phyloP scores from a whole-genome alignment of 1,140 invertebrate species.

The Temnothorax nylanderi region DNA sequence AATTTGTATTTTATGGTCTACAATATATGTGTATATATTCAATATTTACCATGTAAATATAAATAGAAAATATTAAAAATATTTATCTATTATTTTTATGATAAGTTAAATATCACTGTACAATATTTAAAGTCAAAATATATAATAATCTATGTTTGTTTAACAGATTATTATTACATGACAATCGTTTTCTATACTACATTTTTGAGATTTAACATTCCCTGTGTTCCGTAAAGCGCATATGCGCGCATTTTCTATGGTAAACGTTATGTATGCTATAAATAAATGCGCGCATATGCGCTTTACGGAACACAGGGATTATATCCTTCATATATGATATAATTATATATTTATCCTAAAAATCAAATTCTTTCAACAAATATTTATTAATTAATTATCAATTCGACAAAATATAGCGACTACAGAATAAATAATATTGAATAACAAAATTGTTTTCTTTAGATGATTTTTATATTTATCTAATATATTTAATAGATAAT shows the following conservation, averaged over 20 bases:
- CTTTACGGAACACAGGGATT: background rate
- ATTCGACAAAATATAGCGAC: background rate
- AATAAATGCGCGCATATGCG: too few relatives aligned
- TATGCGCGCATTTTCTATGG: too few relatives aligned
- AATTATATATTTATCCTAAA: background rate
- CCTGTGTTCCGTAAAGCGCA: too few relatives aligned
- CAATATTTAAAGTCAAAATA: background rate
- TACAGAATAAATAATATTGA: background rate
- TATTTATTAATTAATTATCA: background rate
- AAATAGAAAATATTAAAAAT: too few relatives aligned
- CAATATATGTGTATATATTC: too few relatives aligned
- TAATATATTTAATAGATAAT: background rate
- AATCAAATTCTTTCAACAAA: background rate
- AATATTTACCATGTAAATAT: too few relatives aligned
- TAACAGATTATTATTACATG: background rate
- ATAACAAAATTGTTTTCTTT: too few relatives aligned
- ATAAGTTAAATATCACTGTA: background rate
- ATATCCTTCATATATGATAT: background rate
- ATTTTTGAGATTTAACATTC: background rate
- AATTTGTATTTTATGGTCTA: background rate
- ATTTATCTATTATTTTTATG: background rate
- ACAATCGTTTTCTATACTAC: background rate
- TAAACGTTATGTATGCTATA: too few relatives aligned
- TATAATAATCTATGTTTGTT: background rate
- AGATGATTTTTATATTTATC: too few relatives aligned